Evolutionary conservation across 2,113 vertebrate species (phyloP), one percentile per base, ranked within the genome.

Genomic region (Motacilla alba): DNA sequence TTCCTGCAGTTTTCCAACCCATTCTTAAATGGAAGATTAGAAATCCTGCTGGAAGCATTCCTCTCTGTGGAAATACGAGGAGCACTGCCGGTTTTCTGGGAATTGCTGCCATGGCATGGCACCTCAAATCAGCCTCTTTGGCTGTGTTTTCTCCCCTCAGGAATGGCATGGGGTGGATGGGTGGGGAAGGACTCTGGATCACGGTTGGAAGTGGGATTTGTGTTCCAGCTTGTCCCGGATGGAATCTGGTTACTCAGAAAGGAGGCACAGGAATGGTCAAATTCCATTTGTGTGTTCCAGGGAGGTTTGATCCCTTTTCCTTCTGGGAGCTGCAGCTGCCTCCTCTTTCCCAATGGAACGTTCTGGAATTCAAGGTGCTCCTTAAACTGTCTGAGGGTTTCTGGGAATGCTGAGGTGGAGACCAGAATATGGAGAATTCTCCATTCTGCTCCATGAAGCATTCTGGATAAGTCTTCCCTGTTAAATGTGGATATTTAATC

Each of bases 281-380:
- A 8, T 9, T 22, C 31, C 33, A 1, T 49, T 53, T 23, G 21
- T 15, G 27, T 7, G 46, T 11, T 0, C 46, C 28, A 4, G 3
- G 50, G 72, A 69, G 35, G 8, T 20, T 56, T 47, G 49, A 2
- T 10, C 50, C 24, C 26, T 62, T 63, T 24, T 76, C 28, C 81
- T 39, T 8, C 37, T 21, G 44, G 85, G 78, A 49, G 14, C 39
- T 41, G 33, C 33, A 4, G 58, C 26, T 19, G 2, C 31, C 43
- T n/a, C 69, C 46, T 44, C 15, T 2, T 63, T 83, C 15, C 26
- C 7, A 6, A 2, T 2, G 19, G 23, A 11, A 50, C 0, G 0
- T 18, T 76, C 37, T 27, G 74, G 22, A 41, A 16, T 50, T 49
- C 16, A 7, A 1, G 23, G 5, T 19, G 56, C 4, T 7, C 2